These are phyloP conservation scores for Aurelia coerulea DNA, from an alignment of 30 jellyfish, hydroid and myxozoan species.

Conservation along the genomic window DNA sequence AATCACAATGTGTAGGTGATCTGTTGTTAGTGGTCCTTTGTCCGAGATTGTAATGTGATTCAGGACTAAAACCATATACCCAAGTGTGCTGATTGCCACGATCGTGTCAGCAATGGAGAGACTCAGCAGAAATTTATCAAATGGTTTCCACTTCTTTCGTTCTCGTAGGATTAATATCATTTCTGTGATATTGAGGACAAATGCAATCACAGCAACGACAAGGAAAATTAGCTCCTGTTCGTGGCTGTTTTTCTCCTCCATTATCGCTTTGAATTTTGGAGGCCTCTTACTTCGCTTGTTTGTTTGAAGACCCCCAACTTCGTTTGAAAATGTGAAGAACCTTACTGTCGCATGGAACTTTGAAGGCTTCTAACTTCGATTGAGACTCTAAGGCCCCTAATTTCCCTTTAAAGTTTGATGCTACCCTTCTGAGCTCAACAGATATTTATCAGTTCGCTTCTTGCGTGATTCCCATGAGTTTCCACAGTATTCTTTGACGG, in stretches of 20 bases:
- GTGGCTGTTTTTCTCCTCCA: not conserved
- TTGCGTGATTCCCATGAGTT: no score
- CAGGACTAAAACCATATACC: not conserved
- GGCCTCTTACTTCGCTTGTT: no score
- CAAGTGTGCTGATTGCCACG: constrained; percentile 2
- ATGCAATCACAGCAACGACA: constrained; percentile 14
- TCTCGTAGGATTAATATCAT: not conserved
- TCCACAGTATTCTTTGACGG: no score
- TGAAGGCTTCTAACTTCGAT: no score
- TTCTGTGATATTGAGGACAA: constrained; percentile 14
- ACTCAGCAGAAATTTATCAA: constrained; percentile 58
- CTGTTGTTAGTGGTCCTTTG: not conserved
- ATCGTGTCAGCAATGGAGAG: constrained; percentile 45
- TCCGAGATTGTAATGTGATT: not conserved
- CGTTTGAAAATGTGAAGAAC: no score
- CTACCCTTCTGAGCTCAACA: no score
- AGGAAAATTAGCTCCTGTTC: constrained; percentile 1
- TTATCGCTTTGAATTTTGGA: not conserved
- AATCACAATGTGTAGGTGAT: not conserved
- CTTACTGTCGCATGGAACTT: no score
- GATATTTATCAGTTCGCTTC: no score
- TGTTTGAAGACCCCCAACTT: no score
- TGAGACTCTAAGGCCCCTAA: no score
- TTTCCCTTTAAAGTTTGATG: no score
- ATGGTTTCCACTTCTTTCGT: constrained; percentile 32